Base-by-base conservation (phyloP, 2,113 vertebrate genomes). In the Mesitornis unicolor region DNA sequence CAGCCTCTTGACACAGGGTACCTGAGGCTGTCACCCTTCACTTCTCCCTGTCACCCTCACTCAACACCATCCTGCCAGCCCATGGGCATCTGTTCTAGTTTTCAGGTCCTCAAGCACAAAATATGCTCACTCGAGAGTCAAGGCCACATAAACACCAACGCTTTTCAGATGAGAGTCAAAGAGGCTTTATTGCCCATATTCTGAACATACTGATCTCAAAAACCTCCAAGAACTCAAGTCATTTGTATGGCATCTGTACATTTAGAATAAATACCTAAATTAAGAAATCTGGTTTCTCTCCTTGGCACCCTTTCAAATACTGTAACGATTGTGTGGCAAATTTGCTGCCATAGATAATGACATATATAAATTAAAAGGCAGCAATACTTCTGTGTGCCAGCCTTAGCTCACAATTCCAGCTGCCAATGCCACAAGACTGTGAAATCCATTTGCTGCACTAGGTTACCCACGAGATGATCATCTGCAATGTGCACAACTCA, bases 401-500 rank as follows among this genome's bases (percentile, higher is more conserved):
- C 40, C 51, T 65, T 56, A 63, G 59, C 38, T 78, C 84, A 75
- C 64, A 79, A 60, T 19, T 75, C 38, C 42, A 86, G 65, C 63
- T 87, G 80, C 77, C 54, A 67, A 1, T 54, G 51, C 50, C 79
- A 75, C 0, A 86, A 12, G 64, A 63, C 45, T 75, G 75, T 83
- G 42, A 95, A 90, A 95, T 90, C n/a, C 71, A 93, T 92, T 94
- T 89, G 35, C 51, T 86, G 61, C 31, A 59, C 70, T 20, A 84
- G 29, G n/a, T 65, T 84, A 84, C 75, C 64, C 73, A 50, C 0
- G 0, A 50, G 60, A 42, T 22, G 42, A 67, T 26, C 68, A 83
- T 68, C 82, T 89, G 61, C 95, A 93, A 94, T 18, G 54, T 42
- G 60, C 42, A 96, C 79, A 96, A 73, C 31, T 43, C 65, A 38